Conservation (phyloP, 1,140 invertebrate species). For the Bombus ignitus region DNA sequence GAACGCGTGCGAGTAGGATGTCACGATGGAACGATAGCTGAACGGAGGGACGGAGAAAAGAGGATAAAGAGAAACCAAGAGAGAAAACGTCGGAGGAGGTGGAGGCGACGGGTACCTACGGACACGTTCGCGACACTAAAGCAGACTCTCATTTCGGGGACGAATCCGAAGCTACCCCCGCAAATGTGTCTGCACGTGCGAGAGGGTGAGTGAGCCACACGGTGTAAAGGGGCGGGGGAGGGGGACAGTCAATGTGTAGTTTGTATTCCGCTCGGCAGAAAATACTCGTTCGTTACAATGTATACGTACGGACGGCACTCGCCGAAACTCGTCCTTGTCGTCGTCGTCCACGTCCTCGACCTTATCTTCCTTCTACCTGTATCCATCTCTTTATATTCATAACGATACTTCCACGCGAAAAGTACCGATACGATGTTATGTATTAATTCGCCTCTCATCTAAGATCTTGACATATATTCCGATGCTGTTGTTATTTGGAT, state of each 20-base stretch:
- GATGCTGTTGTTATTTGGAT: background rate
- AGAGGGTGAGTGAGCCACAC: background rate
- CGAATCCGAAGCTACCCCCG: slow-evolving; percentile 59
- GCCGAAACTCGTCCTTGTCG: slow-evolving; percentile 51
- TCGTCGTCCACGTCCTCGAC: slow-evolving; percentile 34
- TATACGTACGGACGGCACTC: slow-evolving; percentile 56
- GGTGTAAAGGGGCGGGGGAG: background rate
- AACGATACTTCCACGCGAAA: slow-evolving; percentile 45
- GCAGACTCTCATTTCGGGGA: slow-evolving; percentile 63
- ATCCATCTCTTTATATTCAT: slow-evolving; percentile 65
- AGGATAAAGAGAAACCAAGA: background rate
- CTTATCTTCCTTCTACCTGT: slow-evolving; percentile 26
- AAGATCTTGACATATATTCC: background rate
- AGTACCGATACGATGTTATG: slow-evolving; percentile 50
- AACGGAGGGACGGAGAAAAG: background rate
- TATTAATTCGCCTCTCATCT: slow-evolving; percentile 69
- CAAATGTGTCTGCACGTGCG: slow-evolving; percentile 70
- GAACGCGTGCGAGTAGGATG: slow-evolving; percentile 4
- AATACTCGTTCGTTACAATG: slow-evolving; percentile 73
- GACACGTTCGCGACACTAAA: slow-evolving; percentile 59
- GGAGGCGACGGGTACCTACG: slow-evolving; percentile 23
- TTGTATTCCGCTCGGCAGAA: slow-evolving; percentile 72
- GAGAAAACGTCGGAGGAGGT: slow-evolving; percentile 1
- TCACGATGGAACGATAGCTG: slow-evolving; percentile 1
- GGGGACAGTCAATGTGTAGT: slow-evolving; percentile 68